Base-by-base conservation (phyloP, 2,797 vertebrate species). In the Eulemur coronatus region DNA sequence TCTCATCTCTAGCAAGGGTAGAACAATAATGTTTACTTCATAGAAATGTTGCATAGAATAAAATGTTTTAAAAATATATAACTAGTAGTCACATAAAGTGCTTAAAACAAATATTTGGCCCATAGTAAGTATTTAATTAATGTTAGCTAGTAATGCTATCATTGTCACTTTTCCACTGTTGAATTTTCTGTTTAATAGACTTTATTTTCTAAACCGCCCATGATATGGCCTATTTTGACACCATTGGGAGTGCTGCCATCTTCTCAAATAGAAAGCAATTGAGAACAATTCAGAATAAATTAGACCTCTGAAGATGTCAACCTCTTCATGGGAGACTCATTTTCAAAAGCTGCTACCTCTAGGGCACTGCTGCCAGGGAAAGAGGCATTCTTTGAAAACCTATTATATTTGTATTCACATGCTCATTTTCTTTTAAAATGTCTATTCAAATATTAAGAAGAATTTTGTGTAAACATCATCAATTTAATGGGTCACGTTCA, bases 231-330 rank as follows among this genome's bases (percentile, higher is more conserved):
- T 89, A 35, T 94, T 91, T 89, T 50, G 84, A 50, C 26, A 79
- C 63, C 69, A 52, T 26, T 93, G 86, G 69, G 94, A 94, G 43
- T 38, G 12, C 30, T 78, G 84, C 85, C 79, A 92, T 95, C 89
- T 95, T 97, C 90, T 94, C 94, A 96, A 97, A 95, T 46, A 89
- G 69, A 96, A 94, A 89, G 90, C 84, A 93, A 93, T 95, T 96
- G 94, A 97, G 92, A 89, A 94, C 86, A 95, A 97, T 93, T 97
- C 75, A 85, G 63, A 95, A 89, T 95, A 96, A 97, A 98, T 97
- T 84, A 97, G 97, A 98, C 88, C 96, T 96, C 96, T 91, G 94
- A 97, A 97, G 97, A 96, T 96, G 95, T 98, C 98, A 98, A 93
- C 89, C 94, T 95, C 80, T 95, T 95, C 52, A 33, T 69, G 69